phyloP scores from a whole-genome alignment of 2,888 invertebrate species.

The Latrodectus hesperus region DNA sequence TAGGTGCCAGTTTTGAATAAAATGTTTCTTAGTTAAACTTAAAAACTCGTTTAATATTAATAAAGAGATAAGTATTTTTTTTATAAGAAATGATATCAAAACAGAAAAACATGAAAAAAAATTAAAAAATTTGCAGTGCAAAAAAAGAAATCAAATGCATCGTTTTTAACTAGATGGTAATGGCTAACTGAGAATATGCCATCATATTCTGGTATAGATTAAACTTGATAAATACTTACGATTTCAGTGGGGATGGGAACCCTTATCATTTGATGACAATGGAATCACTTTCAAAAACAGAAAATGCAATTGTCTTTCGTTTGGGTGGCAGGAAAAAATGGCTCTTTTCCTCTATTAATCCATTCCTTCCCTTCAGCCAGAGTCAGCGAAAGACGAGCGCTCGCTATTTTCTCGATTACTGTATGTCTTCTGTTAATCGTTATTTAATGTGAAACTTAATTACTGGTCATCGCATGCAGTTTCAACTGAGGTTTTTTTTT shows the following conservation, averaged over 20 bases:
- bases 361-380: slow-evolving; percentile 25
- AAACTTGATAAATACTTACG: slow-evolving; percentile 55
- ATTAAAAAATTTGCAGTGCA: neutral
- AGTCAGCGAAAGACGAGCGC: slow-evolving; percentile 47
- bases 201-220: slow-evolving; percentile 58
- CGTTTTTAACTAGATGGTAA: slow-evolving; percentile 12
- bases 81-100: neutral
- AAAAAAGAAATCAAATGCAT: slow-evolving; percentile 14
- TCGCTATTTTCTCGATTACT: slow-evolving; percentile 60
- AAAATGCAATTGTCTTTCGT: slow-evolving; percentile 54
- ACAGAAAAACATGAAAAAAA: neutral
- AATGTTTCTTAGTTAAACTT: slow-evolving; percentile 44
- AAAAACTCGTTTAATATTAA: slow-evolving; percentile 50
- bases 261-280: slow-evolving; percentile 46
- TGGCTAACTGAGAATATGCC: slow-evolving; percentile 24
- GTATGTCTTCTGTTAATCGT: slow-evolving; percentile 65
- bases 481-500: slow-evolving; percentile 59
- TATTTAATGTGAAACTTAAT: slow-evolving; percentile 68
- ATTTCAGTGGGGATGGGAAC: slow-evolving; percentile 11
- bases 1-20: slow-evolving; percentile 42
- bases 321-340: slow-evolving; percentile 20
- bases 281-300: slow-evolving; percentile 45
- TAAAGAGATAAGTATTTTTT: slow-evolving; percentile 15
- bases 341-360: slow-evolving; percentile 42
- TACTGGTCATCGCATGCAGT: slow-evolving; percentile 66